Evolutionary conservation across 2,888 invertebrate genomes (phyloP).

Genomic region (Branchinecta sandiegonensis): DNA sequence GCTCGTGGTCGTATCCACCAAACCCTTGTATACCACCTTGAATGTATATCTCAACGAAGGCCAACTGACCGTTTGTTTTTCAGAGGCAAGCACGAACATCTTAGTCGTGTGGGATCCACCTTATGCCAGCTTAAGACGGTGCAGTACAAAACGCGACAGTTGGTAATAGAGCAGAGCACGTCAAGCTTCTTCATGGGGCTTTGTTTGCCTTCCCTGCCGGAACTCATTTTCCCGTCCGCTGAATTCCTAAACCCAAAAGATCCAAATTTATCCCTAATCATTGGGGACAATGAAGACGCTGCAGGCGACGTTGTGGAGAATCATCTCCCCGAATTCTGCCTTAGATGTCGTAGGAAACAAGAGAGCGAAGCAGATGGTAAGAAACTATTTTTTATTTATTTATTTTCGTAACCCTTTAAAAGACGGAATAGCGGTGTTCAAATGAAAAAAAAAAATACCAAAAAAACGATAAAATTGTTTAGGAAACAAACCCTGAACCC

Average conservation of each 20-base stretch:
- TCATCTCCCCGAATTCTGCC: slow-evolving; percentile 19
- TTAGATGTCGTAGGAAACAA: slow-evolving; percentile 22
- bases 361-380: too few species aligned
- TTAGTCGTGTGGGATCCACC: slow-evolving; percentile 29
- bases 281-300: too few species aligned
- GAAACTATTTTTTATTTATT: too few species aligned
- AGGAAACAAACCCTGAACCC: too few species aligned
- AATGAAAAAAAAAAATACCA: too few species aligned
- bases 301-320: background rate
- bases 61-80: background rate
- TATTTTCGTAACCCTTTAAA: too few species aligned
- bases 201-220: slow-evolving; percentile 50
- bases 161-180: slow-evolving; percentile 29
- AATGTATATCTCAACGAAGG: too few species aligned
- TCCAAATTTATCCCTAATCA: background rate
- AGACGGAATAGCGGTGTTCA: too few species aligned
- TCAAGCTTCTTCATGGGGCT: slow-evolving; percentile 54
- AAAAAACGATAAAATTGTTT: too few species aligned
- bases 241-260: slow-evolving; percentile 26
- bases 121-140: slow-evolving; percentile 29
- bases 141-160: slow-evolving; percentile 28
- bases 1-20: too few species aligned
- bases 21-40: too few species aligned
- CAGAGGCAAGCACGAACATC: slow-evolving; percentile 21
- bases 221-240: slow-evolving; percentile 49